Evolutionary conservation across 2,113 vertebrate species (phyloP).

Genomic region (Aldabrachelys gigantea): DNA sequence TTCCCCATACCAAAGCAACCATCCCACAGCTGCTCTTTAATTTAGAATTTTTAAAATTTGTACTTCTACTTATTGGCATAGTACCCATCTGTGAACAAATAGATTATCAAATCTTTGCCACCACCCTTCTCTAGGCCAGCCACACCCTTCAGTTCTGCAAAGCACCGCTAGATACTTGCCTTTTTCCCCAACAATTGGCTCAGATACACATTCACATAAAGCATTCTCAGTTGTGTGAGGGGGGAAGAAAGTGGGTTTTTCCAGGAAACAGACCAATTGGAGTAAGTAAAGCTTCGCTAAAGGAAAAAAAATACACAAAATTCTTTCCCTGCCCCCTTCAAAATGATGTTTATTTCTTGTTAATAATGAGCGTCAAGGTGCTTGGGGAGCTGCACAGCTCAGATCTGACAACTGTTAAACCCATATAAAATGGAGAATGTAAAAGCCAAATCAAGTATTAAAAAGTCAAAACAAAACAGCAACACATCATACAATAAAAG

Average conservation of each 20-base stretch:
- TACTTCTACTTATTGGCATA: accelerated
- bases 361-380: slow-evolving; percentile 32
- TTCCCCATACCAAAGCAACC: accelerated
- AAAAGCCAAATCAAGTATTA: slow-evolving; percentile 43
- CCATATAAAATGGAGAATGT: slow-evolving; percentile 40
- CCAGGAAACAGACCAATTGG: background rate
- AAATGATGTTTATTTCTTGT: slow-evolving; percentile 57
- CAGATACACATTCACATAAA: background rate
- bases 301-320: slow-evolving; percentile 26
- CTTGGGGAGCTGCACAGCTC: slow-evolving; percentile 37
- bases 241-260: background rate
- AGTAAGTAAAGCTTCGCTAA: background rate
- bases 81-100: accelerated
- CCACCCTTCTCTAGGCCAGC: slow-evolving; percentile 30
- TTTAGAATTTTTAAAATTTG: accelerated
- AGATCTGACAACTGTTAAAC: slow-evolving; percentile 10
- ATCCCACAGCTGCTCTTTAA: accelerated
- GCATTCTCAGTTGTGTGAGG: background rate
- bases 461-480: slow-evolving; percentile 56
- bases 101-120: background rate
- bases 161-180: background rate
- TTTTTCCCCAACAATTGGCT: background rate
- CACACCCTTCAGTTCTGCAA: slow-evolving; percentile 33
- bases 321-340: slow-evolving; percentile 46
- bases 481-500: background rate